Percentiles rank a stretch among this genome's conserved stretches.
These are phyloP conservation scores for Athalia cordata DNA, from an alignment of 2,888 invertebrate genomes.

Conservation along the genomic window DNA sequence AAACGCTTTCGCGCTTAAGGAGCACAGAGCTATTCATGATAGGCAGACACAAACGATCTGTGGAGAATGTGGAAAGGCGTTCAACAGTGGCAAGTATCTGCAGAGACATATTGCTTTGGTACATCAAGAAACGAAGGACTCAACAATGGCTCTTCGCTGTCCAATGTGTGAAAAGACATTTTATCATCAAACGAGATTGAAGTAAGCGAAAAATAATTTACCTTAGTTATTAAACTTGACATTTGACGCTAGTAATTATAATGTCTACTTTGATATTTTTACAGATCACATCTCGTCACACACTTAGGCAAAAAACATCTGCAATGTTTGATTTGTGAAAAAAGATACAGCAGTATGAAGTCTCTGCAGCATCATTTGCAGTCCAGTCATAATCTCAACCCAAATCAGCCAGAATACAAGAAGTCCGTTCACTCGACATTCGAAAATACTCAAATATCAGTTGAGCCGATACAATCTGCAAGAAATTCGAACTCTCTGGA, in stretches of 20 bases:
- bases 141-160: slow-evolving; percentile 70
- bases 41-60: slow-evolving; percentile 73
- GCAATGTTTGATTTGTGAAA: slow-evolving; percentile 76
- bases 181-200: slow-evolving; percentile 69
- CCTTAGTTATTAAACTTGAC: not conserved
- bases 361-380: slow-evolving; percentile 75
- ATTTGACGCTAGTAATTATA: slow-evolving; percentile 53
- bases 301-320: slow-evolving; percentile 74
- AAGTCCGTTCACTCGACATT: slow-evolving; percentile 18
- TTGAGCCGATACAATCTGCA: not conserved
- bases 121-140: slow-evolving; percentile 69
- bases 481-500: slow-evolving; percentile 11
- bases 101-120: slow-evolving; percentile 75
- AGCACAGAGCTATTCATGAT: slow-evolving; percentile 75
- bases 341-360: slow-evolving; percentile 74
- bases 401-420: slow-evolving; percentile 32
- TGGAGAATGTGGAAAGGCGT: slow-evolving; percentile 75
- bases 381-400: slow-evolving; percentile 69
- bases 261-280: slow-evolving; percentile 52
- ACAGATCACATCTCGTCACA: slow-evolving; percentile 74
- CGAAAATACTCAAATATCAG: slow-evolving; percentile 6
- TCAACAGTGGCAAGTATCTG: slow-evolving; percentile 75
- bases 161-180: slow-evolving; percentile 74
- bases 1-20: slow-evolving; percentile 75
- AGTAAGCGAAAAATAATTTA: slow-evolving; percentile 55